Base-by-base conservation (phyloP, 2,888 invertebrate genomes). In the Empis livida region DNA sequence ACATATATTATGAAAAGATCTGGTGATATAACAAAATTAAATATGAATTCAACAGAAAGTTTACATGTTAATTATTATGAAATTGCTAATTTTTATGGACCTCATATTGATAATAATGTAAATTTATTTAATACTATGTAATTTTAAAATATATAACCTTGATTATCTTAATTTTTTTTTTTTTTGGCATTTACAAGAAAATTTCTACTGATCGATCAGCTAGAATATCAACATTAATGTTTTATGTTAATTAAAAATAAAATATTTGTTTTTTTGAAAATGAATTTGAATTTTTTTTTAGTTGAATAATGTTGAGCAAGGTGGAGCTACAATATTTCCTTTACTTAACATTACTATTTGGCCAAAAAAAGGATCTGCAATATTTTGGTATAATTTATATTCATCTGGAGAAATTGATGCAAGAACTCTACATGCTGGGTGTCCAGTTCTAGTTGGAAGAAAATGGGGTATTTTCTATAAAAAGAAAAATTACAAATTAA, bases 321-420 rank as follows among this genome's bases (percentile, higher is more conserved):
- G 97, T 2, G 97, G 97, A 11, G 95, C 93, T 2, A 99, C 97
- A 0, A 97, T 96, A 9, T 99, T 97, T 70, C 91, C 96, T 1
- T 80, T 82, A 55, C 73, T 96, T 13, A 84, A 84, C 2, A 75
- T 89, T 35, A 79, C 89, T 38, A 73, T 97, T 44, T 87, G 84
- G 76, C 97, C 97, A 0, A 77, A 78, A 58, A 90, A 87, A 61
- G 78, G 79, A 37, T 67, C 74, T 35, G 74, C 63, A 10, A 55
- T 65, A n/a, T 60, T 65, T 39, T 65, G 65, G 65, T 58, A 63
- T 44, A 65, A 65, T 48, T 53, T 65, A 1, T 64, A 65, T 55
- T 42, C 49, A 1, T 62, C 61, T 1, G 64, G 59, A 2, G 60
- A 62, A 42, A 52, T 41, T 8, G 65, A 65, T 45, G 62, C 52